Base-by-base conservation (phyloP, 2,113 vertebrate species). In the Hemicordylus capensis region DNA sequence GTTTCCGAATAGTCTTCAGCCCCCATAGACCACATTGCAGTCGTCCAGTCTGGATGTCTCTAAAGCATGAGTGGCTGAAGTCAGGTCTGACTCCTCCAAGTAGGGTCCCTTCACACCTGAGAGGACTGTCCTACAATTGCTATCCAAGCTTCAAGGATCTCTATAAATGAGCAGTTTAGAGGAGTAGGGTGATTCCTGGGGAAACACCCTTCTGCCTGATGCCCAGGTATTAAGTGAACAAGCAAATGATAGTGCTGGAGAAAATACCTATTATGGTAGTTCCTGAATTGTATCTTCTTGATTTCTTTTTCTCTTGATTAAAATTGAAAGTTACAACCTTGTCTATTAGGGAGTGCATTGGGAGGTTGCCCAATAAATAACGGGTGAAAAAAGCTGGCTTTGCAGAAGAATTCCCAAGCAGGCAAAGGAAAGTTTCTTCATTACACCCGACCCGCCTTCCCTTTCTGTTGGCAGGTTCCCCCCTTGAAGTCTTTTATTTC, bases 401-500 rank as follows among this genome's bases (percentile, higher is more conserved):
- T 81, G 64, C 88, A 78, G 44, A 63, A 84, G 78, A 70, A 73
- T 72, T 85, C 70, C 76, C 87, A 79, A n/a, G 66, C 85, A 34
- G 51, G 67, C 58, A 87, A 93, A 85, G n/a, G 54, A 81, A 89
- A 42, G 61, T 92, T 80, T 81, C 88, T 26, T 86, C 80, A 34
- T 70, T 90, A 73, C 51, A 81, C 20, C 79, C 80, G 1, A 81
- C 20, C 79, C 80, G 1, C 85, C 76, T 88, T 91, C 61, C 86
- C 83, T 82, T 78, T 56, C 0, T 8, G 4, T 39, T 73, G n/a
- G 39, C 31, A 39, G 22, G 28, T 48, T n/a, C 6, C 12, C 1
- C 48, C n/a, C 83, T 63, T 61, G 34, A 93, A 92, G 79, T 81
- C 80, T 84, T 93, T 88, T 1, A 6, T 91, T 93, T 94, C 80